Base-by-base conservation (phyloP, 2,888 invertebrate species). In the Lasioglossum malachurum region DNA sequence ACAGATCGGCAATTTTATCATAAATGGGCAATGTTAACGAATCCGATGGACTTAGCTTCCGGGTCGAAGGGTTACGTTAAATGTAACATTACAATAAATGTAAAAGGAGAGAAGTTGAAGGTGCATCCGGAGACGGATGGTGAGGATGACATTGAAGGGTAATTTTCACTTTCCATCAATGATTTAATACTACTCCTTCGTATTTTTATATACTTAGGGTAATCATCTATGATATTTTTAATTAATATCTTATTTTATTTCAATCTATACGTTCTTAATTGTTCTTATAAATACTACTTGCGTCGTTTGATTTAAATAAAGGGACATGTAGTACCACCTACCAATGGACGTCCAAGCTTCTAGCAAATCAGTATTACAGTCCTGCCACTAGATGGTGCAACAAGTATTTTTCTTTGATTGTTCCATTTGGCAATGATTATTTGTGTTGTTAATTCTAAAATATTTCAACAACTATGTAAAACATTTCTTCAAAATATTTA, bases 11-110 rank as follows among this genome's bases (percentile, higher is more conserved):
- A 97, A 94, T 97, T 98, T 93, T 97, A 97, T 93, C 98, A 98
- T 94, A 98, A 98, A 95, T 99, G 98, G 98, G 98, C 97, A 0
- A 97, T 97, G 92, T 95, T 98, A 69, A 97, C 96, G 46, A 96
- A 97, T 82, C 97, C 97, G 0, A 96, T 97, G 53, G 97, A 96
- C 88, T 96, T 96, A 4, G 94, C 95, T 0, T 95, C 96, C 0
- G 96, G 96, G 0, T 96, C 96, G 0, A 96, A 97, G 89, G 98
- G 98, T 1, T 98, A 97, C 93, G 95, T 98, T 35, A 98, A 98
- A 95, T 96, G 98, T 84, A 98, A 98, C 93, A 96, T 98, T 86
- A 96, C 97, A 1, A 97, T 98, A 38, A 96, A 97, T 14, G 96
- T 97, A 14, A 97, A 97, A 94, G 97, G 97, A 10, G 97, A 97